phyloP scores from a whole-genome alignment of 2,797 vertebrate species.

The Aeoliscus strigatus region DNA sequence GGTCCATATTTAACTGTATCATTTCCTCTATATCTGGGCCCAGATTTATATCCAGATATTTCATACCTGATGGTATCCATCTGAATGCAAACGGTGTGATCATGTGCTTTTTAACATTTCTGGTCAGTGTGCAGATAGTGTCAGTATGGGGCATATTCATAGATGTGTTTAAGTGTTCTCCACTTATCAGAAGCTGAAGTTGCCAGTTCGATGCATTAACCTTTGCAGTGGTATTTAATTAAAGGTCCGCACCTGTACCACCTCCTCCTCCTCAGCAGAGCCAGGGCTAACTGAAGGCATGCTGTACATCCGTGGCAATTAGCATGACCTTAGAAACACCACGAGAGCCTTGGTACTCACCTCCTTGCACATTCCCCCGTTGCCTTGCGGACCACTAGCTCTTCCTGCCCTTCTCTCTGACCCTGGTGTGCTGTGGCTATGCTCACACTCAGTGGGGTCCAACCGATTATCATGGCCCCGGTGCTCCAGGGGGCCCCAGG shows the following conservation, averaged over 20 bases:
- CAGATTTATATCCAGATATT: too few relatives aligned
- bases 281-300: slow-evolving; percentile 58
- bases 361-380: slow-evolving; percentile 40
- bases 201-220: slow-evolving; percentile 72
- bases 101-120: too few relatives aligned
- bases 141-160: slow-evolving; percentile 44
- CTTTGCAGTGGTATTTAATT: slow-evolving; percentile 82
- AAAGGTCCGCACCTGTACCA: slow-evolving; percentile 77
- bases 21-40: too few relatives aligned
- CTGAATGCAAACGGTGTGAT: too few relatives aligned
- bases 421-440: slow-evolving; percentile 59
- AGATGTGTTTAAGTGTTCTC: slow-evolving; percentile 54
- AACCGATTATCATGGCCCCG: slow-evolving; percentile 48
- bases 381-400: slow-evolving; percentile 47
- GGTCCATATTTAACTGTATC: too few relatives aligned
- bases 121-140: too few relatives aligned
- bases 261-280: slow-evolving; percentile 41
- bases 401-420: slow-evolving; percentile 56
- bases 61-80: too few relatives aligned
- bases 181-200: slow-evolving; percentile 52
- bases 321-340: slow-evolving; percentile 79
- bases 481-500: slow-evolving; percentile 30
- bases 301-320: slow-evolving; percentile 71
- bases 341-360: slow-evolving; percentile 39
- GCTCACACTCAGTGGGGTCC: slow-evolving; percentile 53